A percentile compares a stretch with the other conserved stretches of the same genome.
Conservation (phyloP, 2,888 invertebrate species). For the Agrotis ipsilon region DNA sequence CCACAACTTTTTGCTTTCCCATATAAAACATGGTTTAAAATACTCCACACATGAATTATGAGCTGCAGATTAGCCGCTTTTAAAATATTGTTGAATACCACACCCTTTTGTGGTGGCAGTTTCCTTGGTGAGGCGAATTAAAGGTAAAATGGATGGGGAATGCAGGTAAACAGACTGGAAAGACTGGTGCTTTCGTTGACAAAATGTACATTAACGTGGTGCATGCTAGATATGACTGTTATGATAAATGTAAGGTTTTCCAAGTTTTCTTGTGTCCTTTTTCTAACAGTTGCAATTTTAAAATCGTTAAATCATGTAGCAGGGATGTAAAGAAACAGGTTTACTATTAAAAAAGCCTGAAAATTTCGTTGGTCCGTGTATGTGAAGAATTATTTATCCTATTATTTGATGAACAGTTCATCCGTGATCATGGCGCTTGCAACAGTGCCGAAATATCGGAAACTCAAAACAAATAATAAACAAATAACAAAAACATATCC, state of each 20-base stretch:
- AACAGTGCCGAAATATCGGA: too few species aligned
- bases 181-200: neutral
- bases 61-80: slow-evolving; percentile 57
- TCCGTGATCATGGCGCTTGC: too few species aligned
- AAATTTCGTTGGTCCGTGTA: too few species aligned
- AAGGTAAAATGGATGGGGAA: slow-evolving; percentile 8
- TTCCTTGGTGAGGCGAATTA: slow-evolving; percentile 31
- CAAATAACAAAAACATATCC: too few species aligned
- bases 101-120: slow-evolving; percentile 34
- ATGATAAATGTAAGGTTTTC: neutral
- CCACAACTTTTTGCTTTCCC: slow-evolving; percentile 56
- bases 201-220: neutral
- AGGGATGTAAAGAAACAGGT: too few species aligned
- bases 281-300: too few species aligned
- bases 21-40: slow-evolving; percentile 56
- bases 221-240: neutral
- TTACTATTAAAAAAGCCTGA: neutral
- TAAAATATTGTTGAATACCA: slow-evolving; percentile 61
- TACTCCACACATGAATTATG: slow-evolving; percentile 57
- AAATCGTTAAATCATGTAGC: too few species aligned
- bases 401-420: too few species aligned
- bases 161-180: neutral
- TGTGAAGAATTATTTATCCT: too few species aligned
- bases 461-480: too few species aligned
- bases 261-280: too few species aligned